Conservation (phyloP, 2,888 invertebrate genomes). For the Gonocerus acuteangulatus region DNA sequence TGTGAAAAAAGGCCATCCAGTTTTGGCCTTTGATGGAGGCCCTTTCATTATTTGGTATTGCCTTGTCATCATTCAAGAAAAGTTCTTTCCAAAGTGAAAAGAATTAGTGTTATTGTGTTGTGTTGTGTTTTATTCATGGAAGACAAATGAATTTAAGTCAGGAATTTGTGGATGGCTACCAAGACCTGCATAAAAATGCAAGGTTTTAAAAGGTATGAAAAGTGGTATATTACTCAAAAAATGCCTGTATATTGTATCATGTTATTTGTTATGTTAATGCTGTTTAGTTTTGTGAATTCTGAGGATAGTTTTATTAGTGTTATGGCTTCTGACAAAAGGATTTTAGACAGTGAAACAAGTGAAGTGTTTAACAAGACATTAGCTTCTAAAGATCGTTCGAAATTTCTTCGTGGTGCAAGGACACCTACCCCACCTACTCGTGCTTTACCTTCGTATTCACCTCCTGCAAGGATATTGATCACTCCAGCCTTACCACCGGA, state of each 20-base stretch:
- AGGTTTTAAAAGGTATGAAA: conserved; percentile 28
- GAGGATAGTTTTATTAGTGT: conserved; percentile 31
- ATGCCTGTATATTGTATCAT: conserved; percentile 15
- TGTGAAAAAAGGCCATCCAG: conserved; percentile 25
- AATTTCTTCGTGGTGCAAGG: conserved; percentile 49
- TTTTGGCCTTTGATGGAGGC: conserved; percentile 27
- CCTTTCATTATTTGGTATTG: conserved; percentile 14
- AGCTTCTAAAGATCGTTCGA: conserved; percentile 37
- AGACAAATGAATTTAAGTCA: conserved; percentile 18
- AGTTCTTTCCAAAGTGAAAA: not conserved
- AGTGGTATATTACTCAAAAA: conserved; percentile 11
- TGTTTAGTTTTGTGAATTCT: conserved; percentile 29
- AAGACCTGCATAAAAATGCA: conserved; percentile 25
- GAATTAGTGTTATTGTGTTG: not conserved
- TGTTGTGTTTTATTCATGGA: not conserved
- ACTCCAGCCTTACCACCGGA: conserved; percentile 78
- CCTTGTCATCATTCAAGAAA: not conserved
- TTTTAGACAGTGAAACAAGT: conserved; percentile 36
- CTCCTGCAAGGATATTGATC: conserved; percentile 64
- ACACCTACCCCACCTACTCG: conserved; percentile 48
- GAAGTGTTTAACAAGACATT: conserved; percentile 39
- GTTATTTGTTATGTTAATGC: conserved; percentile 19
- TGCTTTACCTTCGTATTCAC: conserved; percentile 65
- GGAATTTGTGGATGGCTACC: conserved; percentile 5
- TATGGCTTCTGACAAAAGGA: conserved; percentile 35